phyloP scores from a whole-genome alignment of 2,888 invertebrate genomes.

The Meliscaeva auricollis region DNA sequence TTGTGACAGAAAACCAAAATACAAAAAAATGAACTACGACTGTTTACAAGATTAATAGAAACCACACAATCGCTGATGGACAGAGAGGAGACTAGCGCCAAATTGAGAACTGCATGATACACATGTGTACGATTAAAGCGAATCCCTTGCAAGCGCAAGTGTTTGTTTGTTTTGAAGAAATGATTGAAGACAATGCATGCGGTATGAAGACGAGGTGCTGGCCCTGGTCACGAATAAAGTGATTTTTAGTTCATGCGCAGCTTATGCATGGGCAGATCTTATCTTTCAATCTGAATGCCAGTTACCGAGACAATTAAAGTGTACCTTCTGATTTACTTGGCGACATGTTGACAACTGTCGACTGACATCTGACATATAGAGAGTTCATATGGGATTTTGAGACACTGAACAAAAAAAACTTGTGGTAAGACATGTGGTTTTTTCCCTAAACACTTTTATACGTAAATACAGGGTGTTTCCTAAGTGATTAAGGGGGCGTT shows the following conservation, averaged over 20 bases:
- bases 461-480: too few relatives aligned
- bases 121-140: slow-evolving; percentile 35
- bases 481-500: too few relatives aligned
- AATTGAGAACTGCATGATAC: slow-evolving; percentile 41
- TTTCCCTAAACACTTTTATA: too few relatives aligned
- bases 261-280: slow-evolving; percentile 19
- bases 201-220: background rate
- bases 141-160: slow-evolving; percentile 41
- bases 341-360: slow-evolving; percentile 52
- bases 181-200: slow-evolving; percentile 21
- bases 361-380: slow-evolving; percentile 25
- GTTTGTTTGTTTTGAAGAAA: slow-evolving; percentile 26
- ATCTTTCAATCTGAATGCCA: slow-evolving; percentile 38
- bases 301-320: slow-evolving; percentile 56
- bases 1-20: slow-evolving; percentile 40
- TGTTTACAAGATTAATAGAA: slow-evolving; percentile 53
- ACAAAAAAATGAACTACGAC: slow-evolving; percentile 37
- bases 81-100: slow-evolving; percentile 16
- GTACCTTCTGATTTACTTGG: slow-evolving; percentile 13
- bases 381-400: background rate
- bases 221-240: slow-evolving; percentile 13
- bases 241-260: slow-evolving; percentile 7
- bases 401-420: too few relatives aligned
- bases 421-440: too few relatives aligned
- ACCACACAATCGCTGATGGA: slow-evolving; percentile 25